Conservation (phyloP, 1,140 invertebrate genomes). For the Drosophila ficusphila region DNA sequence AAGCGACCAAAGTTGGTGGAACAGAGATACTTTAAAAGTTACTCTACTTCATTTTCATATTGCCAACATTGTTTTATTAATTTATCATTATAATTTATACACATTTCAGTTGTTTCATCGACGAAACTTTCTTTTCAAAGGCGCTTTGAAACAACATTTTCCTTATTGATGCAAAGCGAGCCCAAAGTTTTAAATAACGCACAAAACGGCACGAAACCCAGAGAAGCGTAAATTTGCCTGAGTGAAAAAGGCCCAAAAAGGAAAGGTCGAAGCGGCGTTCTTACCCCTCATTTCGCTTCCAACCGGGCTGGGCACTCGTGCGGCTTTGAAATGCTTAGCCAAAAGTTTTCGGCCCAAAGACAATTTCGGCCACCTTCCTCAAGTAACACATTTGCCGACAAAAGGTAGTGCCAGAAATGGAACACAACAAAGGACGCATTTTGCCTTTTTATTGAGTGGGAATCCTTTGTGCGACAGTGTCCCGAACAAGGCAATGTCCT, state of each 20-base stretch:
- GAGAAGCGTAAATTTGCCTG: constrained; percentile 33
- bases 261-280: constrained; percentile 51
- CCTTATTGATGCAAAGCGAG: constrained; percentile 1
- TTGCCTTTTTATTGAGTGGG: constrained; percentile 23
- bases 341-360: constrained; percentile 36
- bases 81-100: constrained; percentile 36
- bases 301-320: constrained; percentile 46
- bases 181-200: constrained; percentile 35
- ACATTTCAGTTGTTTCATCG: constrained; percentile 19
- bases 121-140: constrained; percentile 11
- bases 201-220: constrained; percentile 12
- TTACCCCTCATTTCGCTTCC: constrained; percentile 32
- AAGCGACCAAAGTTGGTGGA: background rate
- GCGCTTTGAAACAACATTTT: background rate
- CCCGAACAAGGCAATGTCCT: constrained; percentile 2
- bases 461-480: constrained; percentile 34
- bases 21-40: constrained; percentile 12
- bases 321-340: constrained; percentile 43
- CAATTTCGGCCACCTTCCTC: constrained; percentile 6
- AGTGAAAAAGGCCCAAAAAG: background rate
- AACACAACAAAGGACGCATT: constrained; percentile 20
- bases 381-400: background rate
- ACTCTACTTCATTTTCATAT: background rate
- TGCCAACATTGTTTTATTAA: constrained; percentile 14
- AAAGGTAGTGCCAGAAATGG: constrained; percentile 26